Conservation (phyloP, 2,113 vertebrate species). For the Strix uralensis region DNA sequence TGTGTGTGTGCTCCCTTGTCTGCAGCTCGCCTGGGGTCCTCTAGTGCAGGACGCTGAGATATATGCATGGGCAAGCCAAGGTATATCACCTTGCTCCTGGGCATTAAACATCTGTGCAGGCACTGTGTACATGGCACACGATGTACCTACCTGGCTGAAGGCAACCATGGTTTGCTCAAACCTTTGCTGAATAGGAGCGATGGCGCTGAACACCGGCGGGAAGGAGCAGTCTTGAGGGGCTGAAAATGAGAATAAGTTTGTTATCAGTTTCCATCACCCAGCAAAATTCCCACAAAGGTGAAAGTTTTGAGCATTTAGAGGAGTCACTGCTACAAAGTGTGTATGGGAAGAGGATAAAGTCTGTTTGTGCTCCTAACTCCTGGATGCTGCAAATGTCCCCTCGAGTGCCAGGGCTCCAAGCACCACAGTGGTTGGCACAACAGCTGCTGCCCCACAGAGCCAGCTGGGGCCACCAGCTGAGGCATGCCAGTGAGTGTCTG, state of each 20-base stretch:
- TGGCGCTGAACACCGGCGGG: constrained; percentile 73
- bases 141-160: constrained; percentile 69
- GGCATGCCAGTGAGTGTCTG: background rate
- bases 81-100: background rate
- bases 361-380: background rate
- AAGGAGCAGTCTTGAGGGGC: constrained; percentile 67
- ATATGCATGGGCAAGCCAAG: rapidly evolving
- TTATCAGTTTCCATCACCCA: background rate
- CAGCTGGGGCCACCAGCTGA: rapidly evolving
- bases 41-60: background rate
- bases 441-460: rapidly evolving
- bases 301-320: background rate
- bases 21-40: rapidly evolving
- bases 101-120: background rate
- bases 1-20: rapidly evolving
- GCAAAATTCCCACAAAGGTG: background rate
- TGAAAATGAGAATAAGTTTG: constrained; percentile 13
- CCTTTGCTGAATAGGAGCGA: constrained; percentile 69
- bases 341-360: background rate
- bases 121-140: background rate
- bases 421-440: rapidly evolving
- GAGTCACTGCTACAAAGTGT: background rate
- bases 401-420: rapidly evolving
- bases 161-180: constrained; percentile 72
- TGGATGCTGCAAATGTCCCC: background rate